Evolutionary conservation across 1,140 invertebrate genomes (phyloP), one percentile per base, ranked within the genome.

Genomic region (Batillaria attramentaria): DNA sequence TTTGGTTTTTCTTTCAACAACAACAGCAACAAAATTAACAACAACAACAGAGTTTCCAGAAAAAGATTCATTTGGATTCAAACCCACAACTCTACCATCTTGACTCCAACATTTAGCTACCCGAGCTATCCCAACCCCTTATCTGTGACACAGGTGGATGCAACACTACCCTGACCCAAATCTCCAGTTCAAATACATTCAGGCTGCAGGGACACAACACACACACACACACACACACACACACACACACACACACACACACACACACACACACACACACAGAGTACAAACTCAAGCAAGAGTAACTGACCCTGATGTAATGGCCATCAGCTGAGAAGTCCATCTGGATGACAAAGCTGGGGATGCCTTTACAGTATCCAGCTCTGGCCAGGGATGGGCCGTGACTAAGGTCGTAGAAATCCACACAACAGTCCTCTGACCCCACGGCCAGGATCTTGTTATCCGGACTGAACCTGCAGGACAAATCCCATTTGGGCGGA

Each of bases 271-370:
- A 50, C 46, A 50, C 10, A 50, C 10, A 10, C 10, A 24, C 10
- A 66, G 20, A 66, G 42, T 6, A 39, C 1, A 24, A 69, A 50
- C 46, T 50, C 33, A n/a, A n/a, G 28, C 28, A 72, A 50, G 31
- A 8, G 18, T 20, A 28, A 76, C 85, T 80, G 76, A 91, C 90
- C 84, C 87, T 87, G 18, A 91, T 86, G 81, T 87, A 87, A 37
- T 87, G 81, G 37, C 89, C 85, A 79, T 91, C 89, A 28, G 89
- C 87, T 41, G 90, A 91, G 86, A 91, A 91, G 80, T 91, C 91
- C 79, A 91, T 87, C 82, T 89, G 87, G n/a, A 90, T 86, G 54
- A 91, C 87, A 80, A 90, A 89, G 74, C 87, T 88, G 8, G 87
- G 82, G 31, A 91, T 89, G 10, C 87, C 89, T 73, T 90, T 91